These are phyloP conservation scores for Caloenas nicobarica DNA, from an alignment of 2,113 vertebrate genomes.

Conservation along the genomic window DNA sequence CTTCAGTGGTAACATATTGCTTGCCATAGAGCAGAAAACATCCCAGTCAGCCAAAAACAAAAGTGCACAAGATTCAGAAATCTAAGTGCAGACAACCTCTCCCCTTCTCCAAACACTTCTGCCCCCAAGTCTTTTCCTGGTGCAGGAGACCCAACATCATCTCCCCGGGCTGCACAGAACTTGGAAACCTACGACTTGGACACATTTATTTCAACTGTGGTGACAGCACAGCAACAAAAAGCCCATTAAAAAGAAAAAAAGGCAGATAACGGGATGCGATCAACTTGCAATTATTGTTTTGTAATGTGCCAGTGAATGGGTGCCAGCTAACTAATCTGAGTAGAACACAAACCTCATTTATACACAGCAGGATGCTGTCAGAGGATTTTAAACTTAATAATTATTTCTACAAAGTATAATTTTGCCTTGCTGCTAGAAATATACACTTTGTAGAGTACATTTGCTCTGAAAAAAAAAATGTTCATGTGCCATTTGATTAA, in stretches of 20 bases:
- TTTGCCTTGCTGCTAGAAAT: background rate
- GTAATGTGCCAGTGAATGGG: background rate
- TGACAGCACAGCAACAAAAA: slow-evolving; percentile 25
- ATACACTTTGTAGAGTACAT: background rate
- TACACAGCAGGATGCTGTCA: slow-evolving; percentile 22
- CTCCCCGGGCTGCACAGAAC: background rate
- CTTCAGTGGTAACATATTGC: background rate
- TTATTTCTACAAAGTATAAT: background rate
- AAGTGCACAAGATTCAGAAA: background rate
- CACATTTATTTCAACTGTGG: background rate
- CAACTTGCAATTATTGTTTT: background rate
- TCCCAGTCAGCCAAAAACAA: background rate
- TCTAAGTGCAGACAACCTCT: background rate
- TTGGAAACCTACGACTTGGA: accelerated
- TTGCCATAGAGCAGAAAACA: background rate
- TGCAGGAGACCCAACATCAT: background rate
- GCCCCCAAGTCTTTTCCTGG: background rate
- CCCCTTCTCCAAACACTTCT: background rate
- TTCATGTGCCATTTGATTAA: background rate
- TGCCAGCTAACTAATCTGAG: slow-evolving; percentile 16
- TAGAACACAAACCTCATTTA: slow-evolving; percentile 14
- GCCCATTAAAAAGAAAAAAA: background rate
- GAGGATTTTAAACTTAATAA: slow-evolving; percentile 39
- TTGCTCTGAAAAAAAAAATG: background rate
- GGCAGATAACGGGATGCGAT: background rate